These are phyloP conservation scores for Calliphora vicina DNA, from an alignment of 1,140 invertebrate genomes.

Conservation along the genomic window DNA sequence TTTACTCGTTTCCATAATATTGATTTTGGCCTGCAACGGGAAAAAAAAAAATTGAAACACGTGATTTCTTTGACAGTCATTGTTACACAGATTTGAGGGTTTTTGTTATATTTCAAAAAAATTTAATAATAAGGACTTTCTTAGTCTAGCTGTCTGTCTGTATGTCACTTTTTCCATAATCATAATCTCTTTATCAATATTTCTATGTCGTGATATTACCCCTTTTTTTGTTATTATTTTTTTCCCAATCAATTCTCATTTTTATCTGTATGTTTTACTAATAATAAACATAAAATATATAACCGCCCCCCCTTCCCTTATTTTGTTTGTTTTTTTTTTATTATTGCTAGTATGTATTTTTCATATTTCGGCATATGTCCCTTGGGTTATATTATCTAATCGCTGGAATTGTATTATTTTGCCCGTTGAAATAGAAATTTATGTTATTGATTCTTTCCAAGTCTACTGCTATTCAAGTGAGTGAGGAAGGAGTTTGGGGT, in stretches of 20 bases:
- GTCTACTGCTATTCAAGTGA: not conserved
- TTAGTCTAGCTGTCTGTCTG: not conserved
- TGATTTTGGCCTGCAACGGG: no score
- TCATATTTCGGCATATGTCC: not conserved
- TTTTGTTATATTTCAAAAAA: no score
- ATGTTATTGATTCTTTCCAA: not conserved
- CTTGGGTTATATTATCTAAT: constrained; percentile 5
- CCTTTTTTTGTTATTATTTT: no score
- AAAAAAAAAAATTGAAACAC: no score
- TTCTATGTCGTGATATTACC: no score
- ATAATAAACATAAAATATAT: no score
- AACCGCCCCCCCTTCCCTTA: not conserved
- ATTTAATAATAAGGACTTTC: no score
- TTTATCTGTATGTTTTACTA: no score
- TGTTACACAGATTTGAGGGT: no score
- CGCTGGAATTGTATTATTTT: not conserved
- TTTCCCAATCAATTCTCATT: no score
- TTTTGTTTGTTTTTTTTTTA: not conserved
- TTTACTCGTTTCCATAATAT: no score
- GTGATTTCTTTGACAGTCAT: no score
- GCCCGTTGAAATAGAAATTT: not conserved
- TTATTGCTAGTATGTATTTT: not conserved
- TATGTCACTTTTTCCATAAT: not conserved
- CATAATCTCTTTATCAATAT: not conserved
- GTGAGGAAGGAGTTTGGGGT: not conserved